Evolutionary conservation across 2,113 vertebrate genomes (phyloP), one percentile per base, ranked within the genome.

Genomic region (Scortum barcoo): DNA sequence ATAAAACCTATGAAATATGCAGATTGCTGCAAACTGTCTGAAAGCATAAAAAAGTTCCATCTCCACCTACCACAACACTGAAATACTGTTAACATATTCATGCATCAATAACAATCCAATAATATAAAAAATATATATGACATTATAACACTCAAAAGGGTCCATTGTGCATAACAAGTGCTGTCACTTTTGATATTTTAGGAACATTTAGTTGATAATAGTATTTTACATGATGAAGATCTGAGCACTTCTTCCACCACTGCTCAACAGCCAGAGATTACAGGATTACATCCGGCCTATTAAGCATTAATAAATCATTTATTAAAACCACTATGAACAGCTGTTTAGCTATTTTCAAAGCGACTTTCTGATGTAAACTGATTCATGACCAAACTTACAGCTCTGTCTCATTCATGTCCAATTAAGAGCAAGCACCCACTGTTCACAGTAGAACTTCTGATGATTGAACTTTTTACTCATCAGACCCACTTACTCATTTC

Each of bases 381-480:
- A 61, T n/a, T 11, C 16, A 9, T 12, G 46, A 14, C 24, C 36
- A 42, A 40, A 22, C 4, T 65, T 4, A 16, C 44, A 54, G 48
- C 50, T 54, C 46, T 50, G 1, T 40, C 51, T 8, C 30, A 53
- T 24, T 16, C 48, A 11, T 38, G 56, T 30, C 24, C 54, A 13
- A 14, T 28, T 13, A 46, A 46, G 11, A 58, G 68, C 46, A 46
- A 68, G 46, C 11, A 51, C 7, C 12, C 30, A 22, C 2, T 30
- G 42, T 9, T 9, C 28, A 36, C 51, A 48, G 57, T 14, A 57
- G 5, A 33, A 19, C 24, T 56, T 42, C 33, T 30, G 0, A 28
- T 54, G n/a, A 4, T 57, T 44, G 13, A 46, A 78, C 62, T 76
- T 76, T 26, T 17, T 16, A 3, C n/a, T n/a, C n/a, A n/a, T n/a